Conservation (phyloP, 2,888 invertebrate species). For the Meiosimyza decipiens region DNA sequence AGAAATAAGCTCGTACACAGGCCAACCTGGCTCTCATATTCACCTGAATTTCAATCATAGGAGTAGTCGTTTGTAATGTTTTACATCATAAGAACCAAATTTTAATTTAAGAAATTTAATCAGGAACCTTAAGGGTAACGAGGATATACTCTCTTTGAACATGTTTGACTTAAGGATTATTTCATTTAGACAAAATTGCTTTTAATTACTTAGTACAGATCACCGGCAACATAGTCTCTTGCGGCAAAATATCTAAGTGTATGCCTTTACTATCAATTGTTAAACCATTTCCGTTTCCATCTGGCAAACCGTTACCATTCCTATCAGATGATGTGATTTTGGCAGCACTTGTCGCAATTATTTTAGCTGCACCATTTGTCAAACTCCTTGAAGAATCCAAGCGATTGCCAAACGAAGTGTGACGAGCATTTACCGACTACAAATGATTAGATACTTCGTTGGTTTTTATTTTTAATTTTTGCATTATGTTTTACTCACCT, state of each 20-base stretch:
- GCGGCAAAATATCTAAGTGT: constrained; percentile 37
- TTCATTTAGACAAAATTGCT: background rate
- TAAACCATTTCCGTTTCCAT: constrained; percentile 15
- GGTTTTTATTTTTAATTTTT: background rate
- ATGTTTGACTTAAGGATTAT: too few relatives aligned
- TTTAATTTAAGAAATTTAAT: too few relatives aligned
- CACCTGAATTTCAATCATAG: too few relatives aligned
- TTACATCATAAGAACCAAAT: too few relatives aligned
- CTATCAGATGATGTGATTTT: background rate
- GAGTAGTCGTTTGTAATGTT: too few relatives aligned
- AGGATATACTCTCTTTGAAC: too few relatives aligned
- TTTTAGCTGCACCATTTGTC: constrained; percentile 47
- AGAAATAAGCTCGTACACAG: too few relatives aligned
- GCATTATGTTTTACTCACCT: constrained; percentile 47
- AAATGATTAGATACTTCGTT: background rate
- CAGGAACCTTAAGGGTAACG: too few relatives aligned
- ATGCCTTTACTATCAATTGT: constrained; percentile 32
- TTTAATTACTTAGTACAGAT: constrained; percentile 53
- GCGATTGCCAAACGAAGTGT: constrained; percentile 61
- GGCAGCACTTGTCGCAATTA: constrained; percentile 49
- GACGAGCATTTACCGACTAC: constrained; percentile 62
- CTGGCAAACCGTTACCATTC: background rate
- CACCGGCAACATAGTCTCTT: constrained; percentile 43
- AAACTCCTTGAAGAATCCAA: constrained; percentile 56
- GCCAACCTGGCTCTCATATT: too few relatives aligned